Conservation (phyloP, 2,113 vertebrate genomes). For the Columba livia region DNA sequence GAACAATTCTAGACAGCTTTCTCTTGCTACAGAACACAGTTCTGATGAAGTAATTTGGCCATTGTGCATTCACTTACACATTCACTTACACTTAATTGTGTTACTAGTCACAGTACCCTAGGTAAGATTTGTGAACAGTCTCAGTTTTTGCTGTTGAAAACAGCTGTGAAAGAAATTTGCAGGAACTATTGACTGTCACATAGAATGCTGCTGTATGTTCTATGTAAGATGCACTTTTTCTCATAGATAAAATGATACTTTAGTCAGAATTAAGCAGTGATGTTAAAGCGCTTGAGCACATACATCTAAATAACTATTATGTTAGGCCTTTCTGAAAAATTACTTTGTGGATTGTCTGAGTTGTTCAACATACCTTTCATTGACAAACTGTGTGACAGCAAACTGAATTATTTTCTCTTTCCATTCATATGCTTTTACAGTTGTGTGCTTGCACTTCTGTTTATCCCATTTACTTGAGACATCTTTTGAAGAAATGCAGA, state of each 20-base stretch:
- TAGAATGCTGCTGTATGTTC: not conserved
- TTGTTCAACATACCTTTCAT: not conserved
- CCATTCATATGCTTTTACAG: not conserved
- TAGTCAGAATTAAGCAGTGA: not conserved
- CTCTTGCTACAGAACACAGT: constrained; percentile 6
- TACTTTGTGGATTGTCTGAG: not conserved
- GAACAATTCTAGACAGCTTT: constrained; percentile 4
- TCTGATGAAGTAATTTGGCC: not conserved
- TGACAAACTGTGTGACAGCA: not conserved
- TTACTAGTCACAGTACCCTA: not conserved
- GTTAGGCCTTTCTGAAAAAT: not conserved
- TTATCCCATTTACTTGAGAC: not conserved
- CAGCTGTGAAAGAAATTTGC: not conserved
- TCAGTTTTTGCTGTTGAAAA: not conserved
- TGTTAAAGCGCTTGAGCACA: not conserved
- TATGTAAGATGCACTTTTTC: not conserved
- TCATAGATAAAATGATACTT: not conserved
- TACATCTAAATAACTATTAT: not conserved
- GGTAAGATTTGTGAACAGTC: not conserved
- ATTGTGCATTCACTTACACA: not conserved
- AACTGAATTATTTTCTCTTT: not conserved
- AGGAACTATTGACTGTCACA: not conserved
- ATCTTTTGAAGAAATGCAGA: not conserved
- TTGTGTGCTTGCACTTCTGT: not conserved
- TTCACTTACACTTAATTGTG: not conserved